A percentile compares a stretch with the other conserved stretches of the same genome.
These are phyloP conservation scores for Rafetus swinhoei DNA, from an alignment of 2,113 vertebrate species.

Conservation along the genomic window DNA sequence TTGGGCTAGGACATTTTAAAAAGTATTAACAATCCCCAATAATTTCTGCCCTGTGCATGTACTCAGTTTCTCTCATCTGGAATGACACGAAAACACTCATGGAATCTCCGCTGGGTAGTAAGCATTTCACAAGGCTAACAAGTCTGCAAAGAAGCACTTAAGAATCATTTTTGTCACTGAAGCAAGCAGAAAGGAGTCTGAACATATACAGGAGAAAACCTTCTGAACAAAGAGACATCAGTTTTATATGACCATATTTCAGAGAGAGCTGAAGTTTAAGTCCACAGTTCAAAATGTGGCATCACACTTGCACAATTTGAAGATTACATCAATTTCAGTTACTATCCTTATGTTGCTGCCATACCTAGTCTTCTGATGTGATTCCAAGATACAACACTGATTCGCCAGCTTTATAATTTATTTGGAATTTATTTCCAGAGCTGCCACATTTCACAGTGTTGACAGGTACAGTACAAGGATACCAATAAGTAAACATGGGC, in stretches of 20 bases:
- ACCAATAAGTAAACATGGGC: background rate
- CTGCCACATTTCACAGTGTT: background rate
- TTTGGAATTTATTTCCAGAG: background rate
- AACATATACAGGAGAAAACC: background rate
- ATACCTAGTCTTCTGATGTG: fast-evolving
- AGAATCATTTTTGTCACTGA: background rate
- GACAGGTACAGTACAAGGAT: background rate
- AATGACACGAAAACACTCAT: background rate
- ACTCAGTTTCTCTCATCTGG: background rate
- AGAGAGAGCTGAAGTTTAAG: background rate
- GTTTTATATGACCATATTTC: background rate
- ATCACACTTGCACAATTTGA: background rate
- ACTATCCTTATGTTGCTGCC: fast-evolving
- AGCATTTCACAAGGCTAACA: background rate
- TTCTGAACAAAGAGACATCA: background rate
- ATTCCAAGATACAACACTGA: background rate
- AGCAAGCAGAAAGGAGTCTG: background rate
- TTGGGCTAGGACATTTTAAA: background rate
- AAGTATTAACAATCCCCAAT: background rate
- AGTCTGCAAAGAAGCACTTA: background rate
- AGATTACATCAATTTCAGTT: background rate
- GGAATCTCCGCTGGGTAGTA: background rate
- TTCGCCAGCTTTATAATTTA: background rate
- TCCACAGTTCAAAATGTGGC: background rate
- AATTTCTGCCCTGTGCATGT: background rate